These are phyloP conservation scores for Ophiodon elongatus DNA, from an alignment of 2,113 vertebrate species.

Conservation along the genomic window DNA sequence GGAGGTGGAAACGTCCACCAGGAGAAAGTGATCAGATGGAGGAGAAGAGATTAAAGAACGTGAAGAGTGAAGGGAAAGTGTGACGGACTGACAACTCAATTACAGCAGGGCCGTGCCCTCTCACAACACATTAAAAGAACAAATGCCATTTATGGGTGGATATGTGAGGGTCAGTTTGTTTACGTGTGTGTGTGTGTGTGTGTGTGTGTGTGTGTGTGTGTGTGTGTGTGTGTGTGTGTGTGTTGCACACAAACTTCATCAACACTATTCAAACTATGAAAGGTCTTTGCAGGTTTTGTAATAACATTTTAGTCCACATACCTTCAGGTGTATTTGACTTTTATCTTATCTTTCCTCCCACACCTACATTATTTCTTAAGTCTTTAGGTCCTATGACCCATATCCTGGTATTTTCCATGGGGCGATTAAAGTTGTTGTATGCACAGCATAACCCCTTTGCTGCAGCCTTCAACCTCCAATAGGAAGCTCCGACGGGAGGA, in stretches of 20 bases:
- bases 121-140: slow-evolving; percentile 20
- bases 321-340: neutral
- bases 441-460: no score
- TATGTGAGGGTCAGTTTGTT: neutral
- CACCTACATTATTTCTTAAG: no score
- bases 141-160: slow-evolving; percentile 3
- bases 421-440: no score
- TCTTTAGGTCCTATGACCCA: neutral
- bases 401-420: no score
- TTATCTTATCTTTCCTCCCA: neutral
- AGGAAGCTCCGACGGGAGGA: no score
- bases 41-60: slow-evolving; percentile 36
- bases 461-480: no score
- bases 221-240: neutral
- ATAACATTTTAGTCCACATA: neutral
- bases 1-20: slow-evolving; percentile 23
- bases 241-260: no score
- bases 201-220: neutral
- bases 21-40: slow-evolving; percentile 28
- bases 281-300: neutral
- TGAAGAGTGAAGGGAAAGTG: slow-evolving; percentile 43
- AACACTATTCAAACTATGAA: neutral
- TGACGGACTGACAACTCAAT: slow-evolving; percentile 36
- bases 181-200: no score
- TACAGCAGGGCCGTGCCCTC: slow-evolving; percentile 17